Evolutionary conservation across 2,888 invertebrate species (phyloP).

Genomic region (Tineola bisselliella): DNA sequence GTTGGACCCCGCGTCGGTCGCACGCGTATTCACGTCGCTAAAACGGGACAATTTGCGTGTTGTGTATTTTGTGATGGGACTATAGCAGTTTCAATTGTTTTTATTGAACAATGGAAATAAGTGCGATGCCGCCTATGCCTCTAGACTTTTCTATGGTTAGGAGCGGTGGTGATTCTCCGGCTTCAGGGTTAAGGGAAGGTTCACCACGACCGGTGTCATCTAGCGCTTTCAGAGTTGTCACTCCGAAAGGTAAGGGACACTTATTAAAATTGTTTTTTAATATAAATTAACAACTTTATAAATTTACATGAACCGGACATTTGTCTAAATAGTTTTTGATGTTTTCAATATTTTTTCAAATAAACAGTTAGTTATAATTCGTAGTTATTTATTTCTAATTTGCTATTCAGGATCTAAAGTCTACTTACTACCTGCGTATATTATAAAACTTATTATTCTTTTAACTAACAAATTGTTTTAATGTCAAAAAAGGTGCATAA

Average conservation of each 20-base stretch:
- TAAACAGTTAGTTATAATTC: too few species aligned
- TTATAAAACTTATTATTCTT: too few species aligned
- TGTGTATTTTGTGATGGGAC: background rate
- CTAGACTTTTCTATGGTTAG: slow-evolving; percentile 73
- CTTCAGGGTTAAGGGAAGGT: slow-evolving; percentile 36
- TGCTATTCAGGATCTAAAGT: too few species aligned
- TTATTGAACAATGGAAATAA: slow-evolving; percentile 67
- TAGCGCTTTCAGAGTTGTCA: slow-evolving; percentile 75
- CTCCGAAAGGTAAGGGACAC: slow-evolving; percentile 66
- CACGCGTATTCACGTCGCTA: slow-evolving; percentile 32
- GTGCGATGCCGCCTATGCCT: slow-evolving; percentile 71
- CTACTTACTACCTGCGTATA: too few species aligned
- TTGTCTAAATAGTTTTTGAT: too few species aligned
- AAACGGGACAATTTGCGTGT: background rate
- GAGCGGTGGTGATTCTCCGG: slow-evolving; percentile 46
- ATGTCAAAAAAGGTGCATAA: too few species aligned
- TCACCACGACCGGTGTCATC: slow-evolving; percentile 55
- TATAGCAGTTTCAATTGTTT: slow-evolving; percentile 18
- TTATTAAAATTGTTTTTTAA: background rate
- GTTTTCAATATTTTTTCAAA: too few species aligned
- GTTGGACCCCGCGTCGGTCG: slow-evolving; percentile 49
- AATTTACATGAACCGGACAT: too few species aligned
- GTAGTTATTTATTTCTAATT: too few species aligned
- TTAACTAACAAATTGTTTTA: too few species aligned
- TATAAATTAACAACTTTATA: too few species aligned